Percentiles rank a stretch among this genome's conserved stretches.
Conservation (phyloP, 2,797 vertebrate genomes). For the Dryobates pubescens region DNA sequence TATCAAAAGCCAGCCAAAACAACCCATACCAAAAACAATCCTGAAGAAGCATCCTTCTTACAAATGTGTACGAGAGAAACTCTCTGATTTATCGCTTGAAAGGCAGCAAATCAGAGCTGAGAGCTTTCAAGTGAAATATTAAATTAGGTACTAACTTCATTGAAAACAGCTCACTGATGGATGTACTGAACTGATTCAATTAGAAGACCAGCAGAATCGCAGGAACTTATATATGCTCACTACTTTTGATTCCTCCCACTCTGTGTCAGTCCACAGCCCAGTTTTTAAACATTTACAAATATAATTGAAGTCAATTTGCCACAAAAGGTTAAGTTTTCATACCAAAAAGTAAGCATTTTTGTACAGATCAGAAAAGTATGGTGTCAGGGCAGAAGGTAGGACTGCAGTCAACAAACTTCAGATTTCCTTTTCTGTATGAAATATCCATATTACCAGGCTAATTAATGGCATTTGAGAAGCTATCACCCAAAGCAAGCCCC, state of each 20-base stretch:
- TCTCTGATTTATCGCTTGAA: constrained; percentile 29
- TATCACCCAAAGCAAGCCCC: neutral
- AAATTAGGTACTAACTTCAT: constrained; percentile 37
- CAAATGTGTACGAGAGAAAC: neutral
- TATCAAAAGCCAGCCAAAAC: neutral
- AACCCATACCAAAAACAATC: neutral
- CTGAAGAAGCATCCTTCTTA: constrained; percentile 31
- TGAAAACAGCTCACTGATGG: constrained; percentile 32
- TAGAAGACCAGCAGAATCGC: constrained; percentile 20
- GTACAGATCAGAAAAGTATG: neutral
- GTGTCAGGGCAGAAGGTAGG: neutral
- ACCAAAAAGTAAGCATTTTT: neutral
- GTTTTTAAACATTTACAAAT: neutral
- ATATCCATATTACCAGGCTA: neutral
- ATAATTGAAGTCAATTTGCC: neutral
- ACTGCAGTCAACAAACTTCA: neutral
- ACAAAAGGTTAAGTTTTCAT: neutral
- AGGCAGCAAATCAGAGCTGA: constrained; percentile 36
- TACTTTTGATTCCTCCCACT: neutral
- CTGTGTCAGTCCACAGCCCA: neutral
- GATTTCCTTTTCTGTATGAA: neutral
- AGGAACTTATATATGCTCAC: neutral
- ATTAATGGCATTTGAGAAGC: neutral
- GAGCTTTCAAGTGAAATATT: constrained; percentile 42
- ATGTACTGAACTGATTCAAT: constrained; percentile 15